These are phyloP conservation scores for Sesia apiformis DNA, from an alignment of 2,888 invertebrate species.

Conservation along the genomic window DNA sequence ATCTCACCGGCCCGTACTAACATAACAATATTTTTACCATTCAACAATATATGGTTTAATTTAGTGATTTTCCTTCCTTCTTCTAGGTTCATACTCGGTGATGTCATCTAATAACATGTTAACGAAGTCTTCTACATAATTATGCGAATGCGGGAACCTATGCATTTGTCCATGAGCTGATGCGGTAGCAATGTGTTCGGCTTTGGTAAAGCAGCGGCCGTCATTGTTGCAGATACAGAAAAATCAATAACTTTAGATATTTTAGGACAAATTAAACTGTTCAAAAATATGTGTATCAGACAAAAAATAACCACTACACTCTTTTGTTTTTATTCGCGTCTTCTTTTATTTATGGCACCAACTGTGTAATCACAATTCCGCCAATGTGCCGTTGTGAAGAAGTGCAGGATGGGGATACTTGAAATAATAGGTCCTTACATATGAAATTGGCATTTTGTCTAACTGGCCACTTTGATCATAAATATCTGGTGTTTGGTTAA, in stretches of 20 bases:
- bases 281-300: constrained; percentile 2
- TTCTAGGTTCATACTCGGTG: not conserved
- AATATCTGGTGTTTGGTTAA: too few relatives aligned
- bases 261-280: too few relatives aligned
- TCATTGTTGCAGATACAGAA: constrained; percentile 64
- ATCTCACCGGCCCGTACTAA: too few relatives aligned
- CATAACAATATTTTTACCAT: constrained; percentile 4
- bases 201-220: constrained; percentile 79
- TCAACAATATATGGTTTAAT: constrained; percentile 2
- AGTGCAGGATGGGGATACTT: too few relatives aligned
- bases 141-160: not conserved
- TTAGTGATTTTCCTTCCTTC: too few relatives aligned
- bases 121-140: not conserved
- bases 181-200: constrained; percentile 85
- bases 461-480: too few relatives aligned
- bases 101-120: not conserved
- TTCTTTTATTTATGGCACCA: too few relatives aligned
- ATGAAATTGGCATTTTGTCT: too few relatives aligned
- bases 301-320: not conserved
- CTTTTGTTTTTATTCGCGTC: not conserved
- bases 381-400: too few relatives aligned
- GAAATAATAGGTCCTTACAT: too few relatives aligned
- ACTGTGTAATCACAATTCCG: too few relatives aligned
- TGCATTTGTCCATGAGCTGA: not conserved
- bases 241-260: too few relatives aligned